Evolutionary conservation across 2,888 invertebrate species (phyloP).

Genomic region (Epistrophe eligans): DNA sequence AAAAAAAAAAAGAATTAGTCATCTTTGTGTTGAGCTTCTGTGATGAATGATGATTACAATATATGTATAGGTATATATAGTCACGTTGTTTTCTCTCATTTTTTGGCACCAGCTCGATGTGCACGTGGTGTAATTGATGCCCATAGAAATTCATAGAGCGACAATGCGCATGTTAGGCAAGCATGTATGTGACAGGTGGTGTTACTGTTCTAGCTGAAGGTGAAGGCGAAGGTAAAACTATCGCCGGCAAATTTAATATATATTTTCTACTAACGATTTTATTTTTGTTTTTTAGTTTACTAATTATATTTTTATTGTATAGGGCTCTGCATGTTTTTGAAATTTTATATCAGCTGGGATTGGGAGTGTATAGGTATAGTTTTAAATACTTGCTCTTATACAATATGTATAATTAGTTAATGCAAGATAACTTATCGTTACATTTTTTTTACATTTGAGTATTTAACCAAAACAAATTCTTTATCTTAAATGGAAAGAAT

Average conservation of each 20-base stretch:
- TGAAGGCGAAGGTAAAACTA: slow-evolving; percentile 36
- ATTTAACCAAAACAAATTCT: neutral
- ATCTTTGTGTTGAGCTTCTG: slow-evolving; percentile 3
- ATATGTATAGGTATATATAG: neutral
- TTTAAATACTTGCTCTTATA: neutral
- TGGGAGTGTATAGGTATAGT: too few relatives aligned
- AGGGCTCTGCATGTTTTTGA: neutral
- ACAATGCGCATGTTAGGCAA: slow-evolving; percentile 11
- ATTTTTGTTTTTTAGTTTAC: neutral
- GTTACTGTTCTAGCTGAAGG: slow-evolving; percentile 3
- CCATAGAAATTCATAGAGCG: slow-evolving; percentile 14
- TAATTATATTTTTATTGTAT: neutral
- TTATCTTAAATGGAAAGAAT: neutral
- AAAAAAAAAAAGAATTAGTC: slow-evolving; percentile 5
- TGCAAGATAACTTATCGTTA: neutral
- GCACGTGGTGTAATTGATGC: slow-evolving; percentile 36
- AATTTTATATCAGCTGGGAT: neutral
- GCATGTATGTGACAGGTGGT: slow-evolving; percentile 37
- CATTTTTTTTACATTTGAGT: neutral
- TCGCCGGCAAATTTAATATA: slow-evolving; percentile 13
- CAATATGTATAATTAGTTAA: neutral
- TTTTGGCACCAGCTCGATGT: slow-evolving; percentile 21
- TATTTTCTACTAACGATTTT: neutral
- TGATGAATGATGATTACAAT: neutral
- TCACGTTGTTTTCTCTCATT: slow-evolving; percentile 42